phyloP scores from a whole-genome alignment of 2,113 vertebrate species.

The Lynx canadensis region DNA sequence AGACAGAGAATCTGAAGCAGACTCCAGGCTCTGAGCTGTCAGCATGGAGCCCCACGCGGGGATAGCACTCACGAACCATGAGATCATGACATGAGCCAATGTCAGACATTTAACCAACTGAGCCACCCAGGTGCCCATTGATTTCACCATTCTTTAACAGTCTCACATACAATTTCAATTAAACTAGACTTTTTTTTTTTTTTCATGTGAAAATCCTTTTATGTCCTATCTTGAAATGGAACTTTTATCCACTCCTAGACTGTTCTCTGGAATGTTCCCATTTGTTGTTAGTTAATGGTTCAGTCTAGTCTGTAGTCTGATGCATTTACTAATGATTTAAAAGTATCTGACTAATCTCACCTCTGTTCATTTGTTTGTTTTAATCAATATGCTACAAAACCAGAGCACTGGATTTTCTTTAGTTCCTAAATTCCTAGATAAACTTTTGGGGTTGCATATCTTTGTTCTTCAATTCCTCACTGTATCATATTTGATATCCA shows the following conservation, averaged over 20 bases:
- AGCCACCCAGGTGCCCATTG: not conserved
- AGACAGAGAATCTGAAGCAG: no score
- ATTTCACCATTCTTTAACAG: not conserved
- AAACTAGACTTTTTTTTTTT: not conserved
- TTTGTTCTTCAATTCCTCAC: not conserved
- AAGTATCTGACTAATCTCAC: not conserved
- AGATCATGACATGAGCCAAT: no score
- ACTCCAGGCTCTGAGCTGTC: no score
- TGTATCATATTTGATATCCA: not conserved
- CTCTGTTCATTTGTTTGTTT: not conserved
- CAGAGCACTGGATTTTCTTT: not conserved
- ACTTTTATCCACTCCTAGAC: not conserved
- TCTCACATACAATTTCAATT: not conserved
- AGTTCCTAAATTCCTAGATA: not conserved
- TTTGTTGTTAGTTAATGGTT: not conserved
- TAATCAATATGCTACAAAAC: not conserved
- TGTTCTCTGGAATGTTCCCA: not conserved
- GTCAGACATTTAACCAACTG: no score
- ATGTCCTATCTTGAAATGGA: not conserved
- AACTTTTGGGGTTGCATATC: not conserved
- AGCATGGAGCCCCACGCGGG: no score
- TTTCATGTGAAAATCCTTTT: not conserved
- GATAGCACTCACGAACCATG: no score
- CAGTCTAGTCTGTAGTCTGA: not conserved
- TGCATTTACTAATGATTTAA: not conserved